A percentile compares a stretch with the other conserved stretches of the same genome.
Evolutionary conservation across 1,140 invertebrate genomes (phyloP).

Genomic region (Delia radicum): DNA sequence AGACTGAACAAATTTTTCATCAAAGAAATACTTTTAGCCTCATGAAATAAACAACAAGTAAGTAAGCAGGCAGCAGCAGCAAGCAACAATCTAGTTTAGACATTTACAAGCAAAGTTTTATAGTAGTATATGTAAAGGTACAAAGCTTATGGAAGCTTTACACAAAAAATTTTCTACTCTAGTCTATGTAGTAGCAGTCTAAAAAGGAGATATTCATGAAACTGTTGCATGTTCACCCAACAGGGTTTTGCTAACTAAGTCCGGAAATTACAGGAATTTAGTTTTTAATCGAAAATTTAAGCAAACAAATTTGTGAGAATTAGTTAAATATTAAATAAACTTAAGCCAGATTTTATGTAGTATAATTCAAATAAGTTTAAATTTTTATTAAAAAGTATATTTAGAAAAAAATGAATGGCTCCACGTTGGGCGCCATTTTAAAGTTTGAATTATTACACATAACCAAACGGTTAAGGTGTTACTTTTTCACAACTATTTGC

Average conservation of each 20-base stretch:
- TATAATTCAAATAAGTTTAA: too few relatives aligned
- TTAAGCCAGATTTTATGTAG: too few relatives aligned
- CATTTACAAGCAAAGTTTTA: background rate
- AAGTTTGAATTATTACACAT: too few relatives aligned
- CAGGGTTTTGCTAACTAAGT: background rate
- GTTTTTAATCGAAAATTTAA: background rate
- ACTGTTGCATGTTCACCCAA: background rate
- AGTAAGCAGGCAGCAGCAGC: too few relatives aligned
- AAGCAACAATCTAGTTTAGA: background rate
- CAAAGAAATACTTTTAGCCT: background rate
- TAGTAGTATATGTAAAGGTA: background rate
- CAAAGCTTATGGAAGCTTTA: background rate
- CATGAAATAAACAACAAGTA: too few relatives aligned
- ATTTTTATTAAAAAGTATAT: too few relatives aligned
- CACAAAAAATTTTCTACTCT: background rate
- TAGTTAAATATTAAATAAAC: too few relatives aligned
- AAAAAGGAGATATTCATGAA: background rate
- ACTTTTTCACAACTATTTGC: too few relatives aligned
- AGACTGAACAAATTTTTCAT: background rate
- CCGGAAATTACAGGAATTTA: conserved; percentile 3
- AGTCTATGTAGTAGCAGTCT: background rate
- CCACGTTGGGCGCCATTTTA: too few relatives aligned
- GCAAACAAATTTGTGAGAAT: too few relatives aligned
- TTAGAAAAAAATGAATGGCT: too few relatives aligned
- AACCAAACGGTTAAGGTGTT: too few relatives aligned